Conservation (phyloP, 2,888 invertebrate species). For the Choristoneura rosaceana region DNA sequence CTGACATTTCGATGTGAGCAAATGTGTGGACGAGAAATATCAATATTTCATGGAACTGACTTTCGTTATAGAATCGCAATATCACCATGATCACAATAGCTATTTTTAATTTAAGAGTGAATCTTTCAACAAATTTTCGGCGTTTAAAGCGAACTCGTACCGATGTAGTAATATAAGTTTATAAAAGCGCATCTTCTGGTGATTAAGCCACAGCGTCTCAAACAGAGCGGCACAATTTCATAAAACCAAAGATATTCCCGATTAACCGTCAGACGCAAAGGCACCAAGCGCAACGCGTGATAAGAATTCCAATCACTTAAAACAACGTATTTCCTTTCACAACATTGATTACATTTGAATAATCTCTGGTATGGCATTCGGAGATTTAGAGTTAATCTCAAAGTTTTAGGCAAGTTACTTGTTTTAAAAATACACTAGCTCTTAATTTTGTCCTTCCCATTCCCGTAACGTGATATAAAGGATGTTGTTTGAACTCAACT, state of each 20-base stretch:
- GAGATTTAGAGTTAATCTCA: not conserved
- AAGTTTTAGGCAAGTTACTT: not conserved
- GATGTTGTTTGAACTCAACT: not conserved
- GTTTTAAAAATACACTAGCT: too few relatives aligned
- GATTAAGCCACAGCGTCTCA: not conserved
- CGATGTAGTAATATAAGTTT: not conserved
- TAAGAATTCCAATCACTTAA: constrained; percentile 16
- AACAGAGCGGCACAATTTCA: constrained; percentile 6
- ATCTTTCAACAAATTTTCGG: not conserved
- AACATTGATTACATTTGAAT: constrained; percentile 8
- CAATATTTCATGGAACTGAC: not conserved
- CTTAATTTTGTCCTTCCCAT: too few relatives aligned
- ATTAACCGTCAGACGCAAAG: constrained; percentile 11
- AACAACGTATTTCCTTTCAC: constrained; percentile 6
- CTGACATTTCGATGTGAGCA: not conserved
- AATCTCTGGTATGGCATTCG: constrained; percentile 1
- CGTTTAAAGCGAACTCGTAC: not conserved
- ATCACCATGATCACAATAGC: not conserved
- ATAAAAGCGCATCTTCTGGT: not conserved
- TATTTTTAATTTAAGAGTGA: not conserved
- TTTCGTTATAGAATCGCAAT: not conserved
- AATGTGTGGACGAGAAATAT: not conserved
- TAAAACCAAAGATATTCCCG: constrained; percentile 7
- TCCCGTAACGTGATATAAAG: not conserved
- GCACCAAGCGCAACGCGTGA: constrained; percentile 9